phyloP scores from a whole-genome alignment of 2,888 invertebrate genomes.

The Nezara viridula region DNA sequence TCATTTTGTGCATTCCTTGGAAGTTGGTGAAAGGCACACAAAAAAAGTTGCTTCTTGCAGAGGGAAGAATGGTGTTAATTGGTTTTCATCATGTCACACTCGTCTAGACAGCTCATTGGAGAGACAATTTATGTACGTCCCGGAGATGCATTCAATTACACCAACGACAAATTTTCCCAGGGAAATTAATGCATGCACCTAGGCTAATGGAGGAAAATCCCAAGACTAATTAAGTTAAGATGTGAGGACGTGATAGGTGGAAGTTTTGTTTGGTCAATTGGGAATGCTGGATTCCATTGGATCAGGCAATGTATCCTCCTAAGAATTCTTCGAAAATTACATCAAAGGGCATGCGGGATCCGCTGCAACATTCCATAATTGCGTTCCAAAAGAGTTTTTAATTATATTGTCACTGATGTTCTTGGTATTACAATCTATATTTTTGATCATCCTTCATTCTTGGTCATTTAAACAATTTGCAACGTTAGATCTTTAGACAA shows the following conservation, averaged over 20 bases:
- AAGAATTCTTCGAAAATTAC: not conserved
- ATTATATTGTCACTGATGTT: too few species aligned
- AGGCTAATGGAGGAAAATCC: not conserved
- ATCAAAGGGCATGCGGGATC: too few species aligned
- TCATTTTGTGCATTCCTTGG: not conserved
- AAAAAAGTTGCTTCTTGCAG: not conserved
- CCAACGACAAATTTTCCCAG: conserved; percentile 2
- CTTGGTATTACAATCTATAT: too few species aligned
- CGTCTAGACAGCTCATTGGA: conserved; percentile 23
- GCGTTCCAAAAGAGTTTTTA: too few species aligned
- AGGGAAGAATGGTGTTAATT: conserved; percentile 31
- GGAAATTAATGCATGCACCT: not conserved
- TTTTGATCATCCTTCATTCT: too few species aligned
- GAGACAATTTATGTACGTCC: conserved; percentile 28
- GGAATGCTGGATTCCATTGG: not conserved
- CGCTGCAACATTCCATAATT: too few species aligned
- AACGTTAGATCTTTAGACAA: too few species aligned
- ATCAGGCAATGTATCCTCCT: not conserved
- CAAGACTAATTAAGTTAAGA: not conserved
- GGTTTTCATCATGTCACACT: not conserved
- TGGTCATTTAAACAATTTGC: too few species aligned
- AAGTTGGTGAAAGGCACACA: not conserved
- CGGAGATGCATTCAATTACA: not conserved
- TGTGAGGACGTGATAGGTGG: not conserved
- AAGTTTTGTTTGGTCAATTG: not conserved